Conservation (phyloP, 1,140 invertebrate species). For the Rhyzopertha dominica region DNA sequence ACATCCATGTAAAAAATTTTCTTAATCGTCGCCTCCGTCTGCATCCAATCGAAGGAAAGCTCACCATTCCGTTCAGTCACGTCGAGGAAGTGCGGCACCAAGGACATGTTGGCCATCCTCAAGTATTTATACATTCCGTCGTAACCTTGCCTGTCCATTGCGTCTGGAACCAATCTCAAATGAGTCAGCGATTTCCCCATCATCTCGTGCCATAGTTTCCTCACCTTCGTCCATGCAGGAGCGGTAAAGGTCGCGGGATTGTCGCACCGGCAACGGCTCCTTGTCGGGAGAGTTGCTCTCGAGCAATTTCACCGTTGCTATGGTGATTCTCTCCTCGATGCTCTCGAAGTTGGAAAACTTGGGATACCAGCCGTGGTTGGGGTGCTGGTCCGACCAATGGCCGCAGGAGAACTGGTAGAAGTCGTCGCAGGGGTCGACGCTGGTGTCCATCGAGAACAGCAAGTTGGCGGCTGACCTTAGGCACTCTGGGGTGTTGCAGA, state of each 20-base stretch:
- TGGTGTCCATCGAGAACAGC: slow-evolving; percentile 54
- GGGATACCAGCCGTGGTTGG: slow-evolving; percentile 66
- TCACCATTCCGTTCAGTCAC: slow-evolving; percentile 44
- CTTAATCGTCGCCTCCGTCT: slow-evolving; percentile 58
- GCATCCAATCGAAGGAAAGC: slow-evolving; percentile 57
- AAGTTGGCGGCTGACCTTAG: slow-evolving; percentile 58
- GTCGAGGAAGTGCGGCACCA: slow-evolving; percentile 54
- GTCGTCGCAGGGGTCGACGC: slow-evolving; percentile 59
- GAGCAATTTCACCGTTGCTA: slow-evolving; percentile 53
- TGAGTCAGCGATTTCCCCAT: slow-evolving; percentile 1
- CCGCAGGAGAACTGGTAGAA: slow-evolving; percentile 64
- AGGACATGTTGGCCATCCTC: slow-evolving; percentile 52
- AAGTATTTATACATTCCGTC: slow-evolving; percentile 56
- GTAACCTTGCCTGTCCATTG: slow-evolving; percentile 55
- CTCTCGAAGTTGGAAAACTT: slow-evolving; percentile 48
- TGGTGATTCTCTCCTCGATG: slow-evolving; percentile 50
- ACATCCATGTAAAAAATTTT: slow-evolving; percentile 58
- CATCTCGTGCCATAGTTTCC: slow-evolving; percentile 5
- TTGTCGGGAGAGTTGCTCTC: slow-evolving; percentile 5
- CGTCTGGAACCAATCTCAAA: slow-evolving; percentile 46
- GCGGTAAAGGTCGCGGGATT: slow-evolving; percentile 12
- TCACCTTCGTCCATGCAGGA: slow-evolving; percentile 22
- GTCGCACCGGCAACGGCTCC: slow-evolving; percentile 12
- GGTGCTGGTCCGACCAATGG: slow-evolving; percentile 64
- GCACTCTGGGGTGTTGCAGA: slow-evolving; percentile 56